A percentile compares a stretch with the other conserved stretches of the same genome.
These are phyloP conservation scores for Andrena dorsata DNA, from an alignment of 2,888 invertebrate genomes.

Conservation along the genomic window DNA sequence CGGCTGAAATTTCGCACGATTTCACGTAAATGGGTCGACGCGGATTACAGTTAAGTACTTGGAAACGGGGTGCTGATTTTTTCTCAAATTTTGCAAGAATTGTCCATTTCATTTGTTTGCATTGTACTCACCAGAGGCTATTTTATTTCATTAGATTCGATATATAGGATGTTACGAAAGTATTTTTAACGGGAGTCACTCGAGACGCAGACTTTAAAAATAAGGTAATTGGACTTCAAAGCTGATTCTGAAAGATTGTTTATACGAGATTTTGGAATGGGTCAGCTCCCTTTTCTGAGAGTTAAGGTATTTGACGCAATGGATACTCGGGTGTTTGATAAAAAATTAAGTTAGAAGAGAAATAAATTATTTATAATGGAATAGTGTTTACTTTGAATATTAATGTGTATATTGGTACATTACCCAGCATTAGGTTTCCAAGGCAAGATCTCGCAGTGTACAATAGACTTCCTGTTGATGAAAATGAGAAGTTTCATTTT, in stretches of 20 bases:
- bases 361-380: not conserved
- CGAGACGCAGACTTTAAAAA: no score
- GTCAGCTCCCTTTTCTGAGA: no score
- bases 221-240: no score
- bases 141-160: no score
- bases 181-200: no score
- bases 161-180: no score
- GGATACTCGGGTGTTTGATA: no score
- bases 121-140: not conserved
- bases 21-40: constrained; percentile 71
- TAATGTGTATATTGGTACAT: constrained; percentile 15
- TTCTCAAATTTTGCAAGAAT: not conserved
- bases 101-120: not conserved
- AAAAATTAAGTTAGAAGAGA: not conserved
- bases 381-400: constrained; percentile 1
- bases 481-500: constrained; percentile 5
- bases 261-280: no score
- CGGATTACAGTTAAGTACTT: not conserved
- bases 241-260: no score
- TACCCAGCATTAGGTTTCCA: constrained; percentile 75
- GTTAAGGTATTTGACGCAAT: no score
- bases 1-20: constrained; percentile 63
- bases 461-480: constrained; percentile 62
- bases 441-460: constrained; percentile 62
- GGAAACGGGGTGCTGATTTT: not conserved